These are phyloP conservation scores for Umimayanthus kanabou DNA, from an alignment of 92 coral and sea anemone species.

Conservation along the genomic window DNA sequence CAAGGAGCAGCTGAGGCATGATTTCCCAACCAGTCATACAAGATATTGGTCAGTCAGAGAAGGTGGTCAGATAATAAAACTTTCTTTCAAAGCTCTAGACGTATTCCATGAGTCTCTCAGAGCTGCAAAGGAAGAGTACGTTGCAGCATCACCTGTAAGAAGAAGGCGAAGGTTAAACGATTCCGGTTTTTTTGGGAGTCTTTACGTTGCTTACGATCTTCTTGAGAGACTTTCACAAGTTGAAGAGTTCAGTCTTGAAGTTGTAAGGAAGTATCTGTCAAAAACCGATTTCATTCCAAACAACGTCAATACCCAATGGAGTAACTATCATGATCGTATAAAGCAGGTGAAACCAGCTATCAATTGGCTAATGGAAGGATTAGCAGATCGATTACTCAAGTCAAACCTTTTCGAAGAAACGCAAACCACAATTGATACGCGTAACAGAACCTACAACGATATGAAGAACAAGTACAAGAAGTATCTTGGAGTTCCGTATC, in stretches of 20 bases:
- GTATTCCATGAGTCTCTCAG: slow-evolving; percentile 27
- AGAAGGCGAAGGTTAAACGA: slow-evolving; percentile 27
- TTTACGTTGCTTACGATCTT: slow-evolving; percentile 40
- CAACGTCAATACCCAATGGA: not conserved
- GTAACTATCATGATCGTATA: not conserved
- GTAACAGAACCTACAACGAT: slow-evolving; percentile 39
- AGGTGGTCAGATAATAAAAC: slow-evolving; percentile 37
- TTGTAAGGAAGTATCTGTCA: slow-evolving; percentile 10
- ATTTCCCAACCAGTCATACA: not conserved
- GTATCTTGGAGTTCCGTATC: slow-evolving; percentile 23
- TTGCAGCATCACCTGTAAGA: not conserved
- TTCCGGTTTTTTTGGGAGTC: slow-evolving; percentile 30
- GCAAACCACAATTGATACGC: slow-evolving; percentile 38
- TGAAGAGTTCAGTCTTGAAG: slow-evolving; percentile 19
- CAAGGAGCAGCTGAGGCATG: slow-evolving; percentile 28
- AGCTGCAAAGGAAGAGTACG: slow-evolving; percentile 32
- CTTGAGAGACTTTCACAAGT: slow-evolving; percentile 39
- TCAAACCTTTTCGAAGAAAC: slow-evolving; percentile 38
- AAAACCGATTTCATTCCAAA: slow-evolving; percentile 7
- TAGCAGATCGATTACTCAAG: slow-evolving; percentile 29
- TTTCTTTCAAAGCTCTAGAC: slow-evolving; percentile 35
- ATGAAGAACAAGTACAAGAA: slow-evolving; percentile 39
- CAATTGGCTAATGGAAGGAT: slow-evolving; percentile 22
- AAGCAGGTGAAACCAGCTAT: not conserved
- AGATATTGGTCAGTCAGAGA: slow-evolving; percentile 16